Base-by-base conservation (phyloP, 2,797 vertebrate genomes). In the Amphiprion clarkii region DNA sequence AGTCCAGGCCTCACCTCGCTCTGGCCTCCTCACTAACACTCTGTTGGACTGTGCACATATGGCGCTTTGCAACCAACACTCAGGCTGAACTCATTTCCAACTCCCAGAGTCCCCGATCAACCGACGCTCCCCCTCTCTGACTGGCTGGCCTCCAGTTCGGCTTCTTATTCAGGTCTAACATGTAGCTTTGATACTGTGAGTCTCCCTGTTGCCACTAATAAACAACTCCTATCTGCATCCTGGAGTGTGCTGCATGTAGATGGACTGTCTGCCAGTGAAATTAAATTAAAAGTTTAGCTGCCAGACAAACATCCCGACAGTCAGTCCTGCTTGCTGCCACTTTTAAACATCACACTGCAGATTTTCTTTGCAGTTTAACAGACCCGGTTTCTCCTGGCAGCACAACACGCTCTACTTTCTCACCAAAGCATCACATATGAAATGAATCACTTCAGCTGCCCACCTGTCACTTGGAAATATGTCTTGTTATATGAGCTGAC, bases 1-100 rank as follows among this genome's bases (percentile, higher is more conserved):
- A 4, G 9, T 48, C 0, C 65, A 63, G 74, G 36, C 57, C 55
- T 54, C 19, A 65, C 79, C 77, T 87, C 57, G 3, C 68, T 40
- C 1, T 42, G 80, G 79, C 87, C 79, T 86, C 82, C 51, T 67
- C 53, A 19, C 68, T 46, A 19, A 66, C 74, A 74, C 75, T 69
- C 71, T 75, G 75, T 42, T 40, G 64, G 53, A 42, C 63, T 42
- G 56, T 48, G 74, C 64, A 81, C 81, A 75, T 67, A 71, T 67
- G 85, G 14, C 2, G 62, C 48, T 76, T 25, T 68, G 67, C 65
- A 58, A 69, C 27, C 56, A 17, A 76, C 58, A 39, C 23, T 27
- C 71, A 77, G 79, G 54, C 72, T 62, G 51, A 76, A 78, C 72
- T 82, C 55, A 46, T 53, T 82, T 52, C 64, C 60, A 69, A 61